A percentile compares a stretch with the other conserved stretches of the same genome.
Conservation (phyloP, 2,797 vertebrate species). For the Masticophis lateralis region DNA sequence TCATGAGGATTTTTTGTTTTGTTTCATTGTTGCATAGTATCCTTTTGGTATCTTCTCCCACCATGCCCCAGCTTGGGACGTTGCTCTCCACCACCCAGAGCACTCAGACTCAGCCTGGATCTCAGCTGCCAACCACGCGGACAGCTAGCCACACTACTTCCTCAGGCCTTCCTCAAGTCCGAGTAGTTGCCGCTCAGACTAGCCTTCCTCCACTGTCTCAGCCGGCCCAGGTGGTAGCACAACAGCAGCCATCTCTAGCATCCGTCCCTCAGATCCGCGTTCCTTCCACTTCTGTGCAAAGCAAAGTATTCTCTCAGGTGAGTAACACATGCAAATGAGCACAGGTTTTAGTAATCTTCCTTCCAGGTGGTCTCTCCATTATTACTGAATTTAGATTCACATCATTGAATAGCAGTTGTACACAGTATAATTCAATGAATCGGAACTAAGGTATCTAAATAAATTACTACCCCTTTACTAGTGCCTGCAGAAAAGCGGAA, state of each 20-base stretch:
- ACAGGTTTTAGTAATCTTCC: neutral
- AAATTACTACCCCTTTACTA: neutral
- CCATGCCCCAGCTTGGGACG: conserved; percentile 89
- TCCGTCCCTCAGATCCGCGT: conserved; percentile 86
- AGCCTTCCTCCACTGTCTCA: conserved; percentile 76
- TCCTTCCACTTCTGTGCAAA: conserved; percentile 81
- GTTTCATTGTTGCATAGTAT: conserved; percentile 70
- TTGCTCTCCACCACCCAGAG: conserved; percentile 82
- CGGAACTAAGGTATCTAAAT: neutral
- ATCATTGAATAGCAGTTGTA: neutral
- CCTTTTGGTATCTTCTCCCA: conserved; percentile 89
- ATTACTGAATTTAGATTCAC: neutral
- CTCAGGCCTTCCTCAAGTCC: conserved; percentile 85
- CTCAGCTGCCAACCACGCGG: conserved; percentile 74
- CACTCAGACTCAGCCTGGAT: conserved; percentile 67
- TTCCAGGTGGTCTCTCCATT: neutral
- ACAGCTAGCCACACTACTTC: conserved; percentile 80
- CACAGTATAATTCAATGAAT: neutral
- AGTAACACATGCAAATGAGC: neutral
- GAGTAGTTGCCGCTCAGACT: conserved; percentile 86
- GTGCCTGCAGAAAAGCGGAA: neutral
- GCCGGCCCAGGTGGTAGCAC: conserved; percentile 74
- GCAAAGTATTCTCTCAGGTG: conserved; percentile 90
- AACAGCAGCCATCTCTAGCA: conserved; percentile 66
- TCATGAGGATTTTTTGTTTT: neutral